A percentile compares a stretch with the other conserved stretches of the same genome.
phyloP scores from a whole-genome alignment of 2,888 invertebrate species.

The Amphiduros pacificus region DNA sequence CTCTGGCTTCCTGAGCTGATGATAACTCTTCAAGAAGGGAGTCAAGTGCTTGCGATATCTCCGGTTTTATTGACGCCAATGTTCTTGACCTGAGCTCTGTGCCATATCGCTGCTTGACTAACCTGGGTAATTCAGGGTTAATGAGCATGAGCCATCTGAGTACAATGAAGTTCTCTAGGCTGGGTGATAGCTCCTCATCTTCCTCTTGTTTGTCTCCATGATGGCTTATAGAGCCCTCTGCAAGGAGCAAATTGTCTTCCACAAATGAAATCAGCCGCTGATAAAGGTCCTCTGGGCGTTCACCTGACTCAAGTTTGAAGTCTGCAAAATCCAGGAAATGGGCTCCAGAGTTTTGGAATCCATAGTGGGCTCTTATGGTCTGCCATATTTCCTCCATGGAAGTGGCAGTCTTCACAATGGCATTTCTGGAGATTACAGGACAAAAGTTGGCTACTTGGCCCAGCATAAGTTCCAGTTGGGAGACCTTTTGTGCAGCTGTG shows the following conservation, averaged over 20 bases:
- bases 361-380: constrained; percentile 32
- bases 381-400: constrained; percentile 19
- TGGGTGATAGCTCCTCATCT: constrained; percentile 25
- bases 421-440: constrained; percentile 14
- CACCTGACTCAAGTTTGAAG: constrained; percentile 26
- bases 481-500: constrained; percentile 24
- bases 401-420: constrained; percentile 14
- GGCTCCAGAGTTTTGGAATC: constrained; percentile 34
- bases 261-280: constrained; percentile 27
- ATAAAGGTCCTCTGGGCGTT: constrained; percentile 30
- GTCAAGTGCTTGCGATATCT: constrained; percentile 31
- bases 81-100: constrained; percentile 30
- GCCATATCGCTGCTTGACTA: constrained; percentile 32
- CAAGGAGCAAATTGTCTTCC: constrained; percentile 28
- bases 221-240: constrained; percentile 15
- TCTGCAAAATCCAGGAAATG: constrained; percentile 30
- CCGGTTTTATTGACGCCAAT: constrained; percentile 31
- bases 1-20: too few relatives aligned
- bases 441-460: constrained; percentile 31
- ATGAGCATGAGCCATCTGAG: constrained; percentile 30
- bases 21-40: constrained; percentile 31
- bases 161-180: constrained; percentile 30
- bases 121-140: constrained; percentile 18
- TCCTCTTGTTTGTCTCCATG: constrained; percentile 9
- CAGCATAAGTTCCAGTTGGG: constrained; percentile 28